These are phyloP conservation scores for Trichoplusia ni DNA, from an alignment of 1,140 invertebrate species.

Conservation along the genomic window DNA sequence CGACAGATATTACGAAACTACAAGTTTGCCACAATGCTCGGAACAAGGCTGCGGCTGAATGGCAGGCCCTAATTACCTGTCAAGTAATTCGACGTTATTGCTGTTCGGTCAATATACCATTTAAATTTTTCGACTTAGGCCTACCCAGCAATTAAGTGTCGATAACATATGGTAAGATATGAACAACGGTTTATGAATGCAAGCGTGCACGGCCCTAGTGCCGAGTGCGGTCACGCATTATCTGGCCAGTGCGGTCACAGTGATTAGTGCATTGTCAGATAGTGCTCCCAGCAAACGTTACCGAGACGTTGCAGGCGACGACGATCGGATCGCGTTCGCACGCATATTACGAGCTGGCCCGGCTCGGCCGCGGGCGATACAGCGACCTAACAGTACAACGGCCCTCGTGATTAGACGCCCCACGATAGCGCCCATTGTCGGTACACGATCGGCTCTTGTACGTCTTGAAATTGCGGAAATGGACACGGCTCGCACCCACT, in stretches of 20 bases:
- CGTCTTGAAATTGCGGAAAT: conserved; percentile 78
- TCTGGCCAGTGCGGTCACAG: conserved; percentile 38
- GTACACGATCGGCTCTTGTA: conserved; percentile 74
- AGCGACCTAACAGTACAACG: conserved; percentile 72
- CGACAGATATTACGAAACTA: conserved; percentile 68
- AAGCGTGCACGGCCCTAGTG: neutral
- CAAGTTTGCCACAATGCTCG: conserved; percentile 51
- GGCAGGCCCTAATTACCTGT: conserved; percentile 77
- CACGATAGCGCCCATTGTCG: conserved; percentile 78
- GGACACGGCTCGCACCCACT: conserved; percentile 70
- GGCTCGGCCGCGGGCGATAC: conserved; percentile 53
- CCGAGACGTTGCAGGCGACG: conserved; percentile 44
- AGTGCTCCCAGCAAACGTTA: conserved; percentile 45
- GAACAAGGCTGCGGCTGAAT: conserved; percentile 57
- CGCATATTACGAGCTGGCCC: conserved; percentile 71
- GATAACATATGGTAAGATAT: conserved; percentile 4
- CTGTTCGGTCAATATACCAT: conserved; percentile 32
- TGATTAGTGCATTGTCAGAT: conserved; percentile 51
- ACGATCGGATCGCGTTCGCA: conserved; percentile 75
- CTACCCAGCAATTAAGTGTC: conserved; percentile 24
- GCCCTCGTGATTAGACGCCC: conserved; percentile 76
- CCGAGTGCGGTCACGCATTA: conserved; percentile 24
- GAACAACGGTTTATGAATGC: neutral
- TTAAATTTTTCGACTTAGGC: conserved; percentile 22
- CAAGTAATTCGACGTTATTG: conserved; percentile 67